Conservation (phyloP, 2,797 vertebrate species). For the Malacoraja senta region DNA sequence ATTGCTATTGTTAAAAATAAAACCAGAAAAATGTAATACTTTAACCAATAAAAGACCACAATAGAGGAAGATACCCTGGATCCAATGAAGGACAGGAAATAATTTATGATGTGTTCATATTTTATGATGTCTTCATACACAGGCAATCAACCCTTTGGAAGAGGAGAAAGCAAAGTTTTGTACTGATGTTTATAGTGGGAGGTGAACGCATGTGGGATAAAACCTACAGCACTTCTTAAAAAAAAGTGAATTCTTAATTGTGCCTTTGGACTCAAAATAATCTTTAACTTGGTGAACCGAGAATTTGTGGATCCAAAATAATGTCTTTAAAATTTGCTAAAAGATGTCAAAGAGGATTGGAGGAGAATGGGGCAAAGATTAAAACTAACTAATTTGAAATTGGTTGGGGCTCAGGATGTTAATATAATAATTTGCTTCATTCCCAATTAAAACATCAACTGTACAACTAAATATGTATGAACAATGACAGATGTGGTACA, state of each 20-base stretch:
- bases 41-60: not conserved
- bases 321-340: not conserved
- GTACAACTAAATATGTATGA: not conserved
- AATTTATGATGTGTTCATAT: not conserved
- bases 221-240: not conserved
- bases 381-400: conserved; percentile 1
- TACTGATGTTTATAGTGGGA: not conserved
- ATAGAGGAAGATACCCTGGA: not conserved
- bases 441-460: conserved; percentile 21
- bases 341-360: not conserved
- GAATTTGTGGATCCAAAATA: not conserved
- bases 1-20: not conserved
- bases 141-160: not conserved
- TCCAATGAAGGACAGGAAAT: not conserved
- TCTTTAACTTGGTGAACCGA: not conserved
- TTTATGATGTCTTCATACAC: not conserved
- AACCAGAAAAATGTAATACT: not conserved
- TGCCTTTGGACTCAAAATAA: not conserved
- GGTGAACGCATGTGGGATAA: not conserved
- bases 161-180: not conserved
- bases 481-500: conserved; percentile 12
- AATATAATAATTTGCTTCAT: conserved; percentile 1
- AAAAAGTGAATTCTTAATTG: not conserved
- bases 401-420: not conserved
- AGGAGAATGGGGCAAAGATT: not conserved